Evolutionary conservation across 1,140 invertebrate species (phyloP).

Genomic region (Microvelia longipes): DNA sequence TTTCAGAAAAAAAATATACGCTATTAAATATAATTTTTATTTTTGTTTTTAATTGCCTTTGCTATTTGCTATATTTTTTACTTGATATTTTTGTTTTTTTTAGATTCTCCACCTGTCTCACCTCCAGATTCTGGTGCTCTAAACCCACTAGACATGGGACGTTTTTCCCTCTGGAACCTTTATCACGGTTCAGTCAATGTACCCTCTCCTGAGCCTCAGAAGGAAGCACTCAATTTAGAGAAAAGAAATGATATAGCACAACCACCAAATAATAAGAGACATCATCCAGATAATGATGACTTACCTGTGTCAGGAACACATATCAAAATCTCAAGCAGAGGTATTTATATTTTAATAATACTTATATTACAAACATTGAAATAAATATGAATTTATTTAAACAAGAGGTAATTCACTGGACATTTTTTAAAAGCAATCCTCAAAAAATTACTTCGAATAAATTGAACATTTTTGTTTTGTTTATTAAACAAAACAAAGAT

Average conservation of each 20-base stretch:
- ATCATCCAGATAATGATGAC: conserved; percentile 32
- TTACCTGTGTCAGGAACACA: conserved; percentile 44
- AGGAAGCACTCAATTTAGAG: conserved; percentile 44
- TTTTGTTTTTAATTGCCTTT: no score
- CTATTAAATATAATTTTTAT: no score
- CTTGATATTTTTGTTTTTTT: background rate
- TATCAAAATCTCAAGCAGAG: conserved; percentile 78
- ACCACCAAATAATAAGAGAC: conserved; percentile 38
- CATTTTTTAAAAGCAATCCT: no score
- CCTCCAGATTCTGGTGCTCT: conserved; percentile 35
- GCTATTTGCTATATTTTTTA: no score
- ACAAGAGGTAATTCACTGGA: no score
- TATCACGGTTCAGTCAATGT: conserved; percentile 35
- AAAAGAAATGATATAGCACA: conserved; percentile 15
- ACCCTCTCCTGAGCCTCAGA: conserved; percentile 35
- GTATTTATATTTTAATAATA: conserved; percentile 33
- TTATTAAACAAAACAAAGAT: no score
- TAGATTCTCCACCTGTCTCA: conserved; percentile 37
- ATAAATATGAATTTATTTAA: no score
- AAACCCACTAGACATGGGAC: conserved; percentile 52
- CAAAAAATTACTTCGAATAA: no score
- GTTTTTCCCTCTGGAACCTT: conserved; percentile 63
- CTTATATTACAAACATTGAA: background rate
- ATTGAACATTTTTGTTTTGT: no score
- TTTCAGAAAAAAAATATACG: no score